Evolutionary conservation across 1,140 invertebrate species (phyloP), one percentile per base, ranked within the genome.

Genomic region (Papilio machaon): DNA sequence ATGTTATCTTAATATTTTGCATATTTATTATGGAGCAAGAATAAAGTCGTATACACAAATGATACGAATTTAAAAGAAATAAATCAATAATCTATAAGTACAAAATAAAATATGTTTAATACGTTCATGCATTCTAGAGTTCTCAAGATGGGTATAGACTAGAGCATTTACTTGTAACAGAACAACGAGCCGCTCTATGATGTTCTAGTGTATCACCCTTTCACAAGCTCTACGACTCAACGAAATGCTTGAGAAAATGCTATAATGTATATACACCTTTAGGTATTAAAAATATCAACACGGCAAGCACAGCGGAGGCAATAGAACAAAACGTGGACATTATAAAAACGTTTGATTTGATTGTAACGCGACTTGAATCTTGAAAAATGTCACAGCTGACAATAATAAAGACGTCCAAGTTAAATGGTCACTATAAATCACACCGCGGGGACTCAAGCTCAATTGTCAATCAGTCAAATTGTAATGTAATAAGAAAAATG

Each of bases 391-490:
- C 74, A 17, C 74, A 49, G 46, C 2, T 19, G 9, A 73, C 43
- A 19, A 76, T 76, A 76, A 76, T 76, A 76, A 76, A 76, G 74
- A 52, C 19, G 11, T 76, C 74, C 46, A 52, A 76, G 74, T 52
- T 76, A 76, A 76, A 76, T 52, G 47, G n/a, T 23, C 19, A 52
- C 74, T 52, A 76, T 76, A 76, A 76, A 76, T 76, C 74, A 76
- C 74, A 52, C 74, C 47, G 9, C 74, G 46, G 47, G 73, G 11
- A 10, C 73, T 52, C 46, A 73, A 35, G 35, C 70, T 49, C n/a
- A 75, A 75, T 75, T 75, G 52, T 75, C 73, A 75, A 75, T 75
- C 73, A 75, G 73, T 75, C 73, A 75, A 75, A 75, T 13, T 52
- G 73, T 75, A 75, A 75, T 75, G 73, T 47, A 75, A 52, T 75